Evolutionary conservation across 2,797 vertebrate genomes (phyloP).

Genomic region (Ara ararauna): DNA sequence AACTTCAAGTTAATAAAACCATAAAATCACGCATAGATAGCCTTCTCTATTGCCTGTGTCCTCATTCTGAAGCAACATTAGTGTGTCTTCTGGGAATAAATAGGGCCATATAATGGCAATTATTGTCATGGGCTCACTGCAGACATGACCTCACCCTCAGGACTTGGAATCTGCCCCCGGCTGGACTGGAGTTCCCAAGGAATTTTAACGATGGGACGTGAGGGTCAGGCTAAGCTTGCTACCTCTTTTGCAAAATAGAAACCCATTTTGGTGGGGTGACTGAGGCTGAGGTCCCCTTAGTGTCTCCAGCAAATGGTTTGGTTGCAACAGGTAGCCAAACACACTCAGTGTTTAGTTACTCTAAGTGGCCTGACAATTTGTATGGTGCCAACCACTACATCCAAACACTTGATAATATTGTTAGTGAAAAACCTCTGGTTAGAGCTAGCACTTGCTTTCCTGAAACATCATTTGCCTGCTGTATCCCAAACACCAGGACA

Average conservation of each 20-base stretch:
- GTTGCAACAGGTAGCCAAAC: background rate
- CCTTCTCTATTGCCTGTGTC: background rate
- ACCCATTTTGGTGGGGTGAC: background rate
- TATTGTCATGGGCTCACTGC: slow-evolving; percentile 46
- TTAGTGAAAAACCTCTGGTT: background rate
- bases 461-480: background rate
- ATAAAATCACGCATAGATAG: background rate
- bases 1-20: background rate
- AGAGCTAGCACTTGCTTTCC: background rate
- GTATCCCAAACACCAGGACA: background rate
- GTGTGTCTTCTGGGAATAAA: slow-evolving; percentile 20
- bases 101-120: slow-evolving; percentile 40
- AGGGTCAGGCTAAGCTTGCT: background rate
- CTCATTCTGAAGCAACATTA: background rate
- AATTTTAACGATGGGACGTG: slow-evolving; percentile 40
- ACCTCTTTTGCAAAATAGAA: slow-evolving; percentile 31
- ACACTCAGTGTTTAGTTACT: background rate
- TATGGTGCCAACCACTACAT: background rate
- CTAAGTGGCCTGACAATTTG: background rate
- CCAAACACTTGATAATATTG: background rate
- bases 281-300: background rate
- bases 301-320: background rate
- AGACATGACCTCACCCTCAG: slow-evolving; percentile 67
- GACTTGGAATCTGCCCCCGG: slow-evolving; percentile 13
- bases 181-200: background rate